phyloP scores from a whole-genome alignment of 2,113 vertebrate genomes.

The Gobius niger region DNA sequence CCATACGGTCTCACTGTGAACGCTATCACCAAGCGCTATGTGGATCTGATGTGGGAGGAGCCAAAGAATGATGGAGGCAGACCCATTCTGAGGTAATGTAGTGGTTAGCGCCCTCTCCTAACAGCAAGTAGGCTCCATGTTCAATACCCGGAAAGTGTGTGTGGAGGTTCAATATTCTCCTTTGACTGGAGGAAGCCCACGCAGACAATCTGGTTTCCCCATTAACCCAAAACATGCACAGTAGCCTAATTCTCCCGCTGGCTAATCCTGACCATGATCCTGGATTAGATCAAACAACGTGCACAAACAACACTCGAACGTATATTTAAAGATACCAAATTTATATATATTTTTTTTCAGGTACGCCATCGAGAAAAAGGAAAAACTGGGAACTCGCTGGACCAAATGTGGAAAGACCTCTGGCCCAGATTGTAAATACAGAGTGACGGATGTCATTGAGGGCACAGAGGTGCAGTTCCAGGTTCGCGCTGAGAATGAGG shows the following conservation, averaged over 20 bases:
- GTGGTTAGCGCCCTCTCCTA: neutral
- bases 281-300: too few species aligned
- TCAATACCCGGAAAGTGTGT: too few species aligned
- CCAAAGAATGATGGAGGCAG: conserved; percentile 96
- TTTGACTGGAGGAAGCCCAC: too few species aligned
- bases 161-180: too few species aligned
- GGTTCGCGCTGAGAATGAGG: conserved; percentile 95
- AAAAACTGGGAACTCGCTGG: conserved; percentile 96
- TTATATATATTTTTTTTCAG: conserved; percentile 58
- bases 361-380: conserved; percentile 96
- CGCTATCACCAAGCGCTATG: conserved; percentile 88
- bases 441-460: conserved; percentile 96
- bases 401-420: conserved; percentile 94
- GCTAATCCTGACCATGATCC: too few species aligned
- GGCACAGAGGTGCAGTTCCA: conserved; percentile 98
- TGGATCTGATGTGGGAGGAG: conserved; percentile 95
- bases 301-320: too few species aligned
- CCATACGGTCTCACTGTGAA: conserved; percentile 88
- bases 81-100: conserved; percentile 86
- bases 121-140: too few species aligned
- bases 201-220: too few species aligned
- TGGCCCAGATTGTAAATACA: conserved; percentile 91
- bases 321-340: too few species aligned
- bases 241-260: too few species aligned
- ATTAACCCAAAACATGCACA: too few species aligned